Evolutionary conservation across 2,888 invertebrate species (phyloP), one percentile per base, ranked within the genome.

Genomic region (Tupiocoris notatus): DNA sequence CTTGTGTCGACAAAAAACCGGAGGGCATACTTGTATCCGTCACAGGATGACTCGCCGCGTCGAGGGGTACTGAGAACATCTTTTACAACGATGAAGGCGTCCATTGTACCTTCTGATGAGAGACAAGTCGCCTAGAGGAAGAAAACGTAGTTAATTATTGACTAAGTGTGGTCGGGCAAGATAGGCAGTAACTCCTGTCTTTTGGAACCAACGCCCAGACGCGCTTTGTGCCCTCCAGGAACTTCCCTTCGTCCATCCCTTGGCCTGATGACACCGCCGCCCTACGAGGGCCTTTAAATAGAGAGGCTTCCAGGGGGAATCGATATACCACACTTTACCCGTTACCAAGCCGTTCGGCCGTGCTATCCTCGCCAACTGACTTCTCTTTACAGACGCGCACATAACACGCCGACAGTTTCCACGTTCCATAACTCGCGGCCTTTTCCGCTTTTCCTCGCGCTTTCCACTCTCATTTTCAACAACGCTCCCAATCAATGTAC

Each of bases 141-240:
- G 73, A 73, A 73, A 73, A 73, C 73, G 62, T 73, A 73, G 73
- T 73, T 73, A 73, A 73, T 73, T 73, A 73, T 73, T 73, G 73
- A 73, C 73, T 62, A 62, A 73, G 73, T 73, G 73, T 73, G 73
- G 73, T 73, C 21, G 73, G 54, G 73, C 20, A 63, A 73, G 73
- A 73, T 73, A 73, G 73, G 57, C 22, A 39, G 62, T 39, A 16
- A 16, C 25, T 23, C 59, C 25, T n/a, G 59, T 58, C 39, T 12
- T 12, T 39, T 39, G 39, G 39, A 39, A 39, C 39, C 57, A 25
- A 25, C 39, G 7, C 39, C 65, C 65, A 2, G 39, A 17, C 17
- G n/a, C n/a, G 39, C n/a, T 65, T 24, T 6, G 16, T 24, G 23
- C 65, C 20, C 17, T 23, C 24, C 25, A 65, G 25, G 20, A 21